These are phyloP conservation scores for Gryon sp. DNA, from an alignment of 1,140 invertebrate species.

Conservation along the genomic window DNA sequence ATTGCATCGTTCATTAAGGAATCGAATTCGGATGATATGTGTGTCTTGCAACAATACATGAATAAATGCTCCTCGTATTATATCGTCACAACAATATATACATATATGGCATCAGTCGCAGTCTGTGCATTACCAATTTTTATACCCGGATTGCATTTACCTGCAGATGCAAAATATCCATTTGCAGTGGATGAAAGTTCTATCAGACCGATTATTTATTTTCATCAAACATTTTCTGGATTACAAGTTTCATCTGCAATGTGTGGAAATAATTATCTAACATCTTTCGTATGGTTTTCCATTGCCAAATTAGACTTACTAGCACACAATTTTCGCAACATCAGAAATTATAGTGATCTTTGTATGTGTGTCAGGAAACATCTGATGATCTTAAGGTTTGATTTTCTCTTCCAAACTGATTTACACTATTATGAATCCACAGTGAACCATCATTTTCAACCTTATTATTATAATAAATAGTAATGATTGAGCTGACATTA, in stretches of 20 bases:
- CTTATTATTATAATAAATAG: too few species aligned
- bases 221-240: conserved; percentile 67
- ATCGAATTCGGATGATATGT: background rate
- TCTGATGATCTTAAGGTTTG: too few species aligned
- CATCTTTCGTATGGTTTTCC: conserved; percentile 65
- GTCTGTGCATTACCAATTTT: conserved; percentile 58
- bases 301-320: conserved; percentile 61
- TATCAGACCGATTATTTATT: conserved; percentile 60
- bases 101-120: conserved; percentile 24
- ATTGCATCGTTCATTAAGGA: background rate
- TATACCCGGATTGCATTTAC: conserved; percentile 45
- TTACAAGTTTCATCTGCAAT: conserved; percentile 63
- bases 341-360: too few species aligned
- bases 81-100: conserved; percentile 6
- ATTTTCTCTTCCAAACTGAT: too few species aligned
- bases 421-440: too few species aligned
- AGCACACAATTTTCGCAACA: too few species aligned
- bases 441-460: too few species aligned
- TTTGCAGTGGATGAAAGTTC: conserved; percentile 61
- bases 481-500: too few species aligned
- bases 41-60: conserved; percentile 43
- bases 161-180: conserved; percentile 68
- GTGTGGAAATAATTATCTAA: conserved; percentile 63
- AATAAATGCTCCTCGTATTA: conserved; percentile 44
- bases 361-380: too few species aligned